Conservation (phyloP, 2,888 invertebrate genomes). For the Endotricha flammealis region DNA sequence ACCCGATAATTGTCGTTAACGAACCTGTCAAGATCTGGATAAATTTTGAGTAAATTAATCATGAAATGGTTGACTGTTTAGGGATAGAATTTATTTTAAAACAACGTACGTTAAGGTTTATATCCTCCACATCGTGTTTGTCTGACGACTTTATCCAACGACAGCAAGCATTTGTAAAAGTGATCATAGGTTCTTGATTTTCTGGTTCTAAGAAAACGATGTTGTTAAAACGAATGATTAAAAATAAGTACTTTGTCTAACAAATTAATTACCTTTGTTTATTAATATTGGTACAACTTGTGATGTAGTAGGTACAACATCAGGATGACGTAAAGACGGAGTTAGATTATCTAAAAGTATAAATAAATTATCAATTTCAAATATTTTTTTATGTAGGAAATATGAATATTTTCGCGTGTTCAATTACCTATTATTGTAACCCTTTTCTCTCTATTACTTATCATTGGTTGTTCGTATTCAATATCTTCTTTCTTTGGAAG, state of each 20-base stretch:
- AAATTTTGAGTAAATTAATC: constrained; percentile 4
- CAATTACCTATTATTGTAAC: constrained; percentile 56
- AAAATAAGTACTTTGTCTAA: too few species aligned
- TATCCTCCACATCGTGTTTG: constrained; percentile 60
- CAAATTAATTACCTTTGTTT: too few species aligned
- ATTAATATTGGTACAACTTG: too few species aligned
- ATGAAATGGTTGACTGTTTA: too few species aligned
- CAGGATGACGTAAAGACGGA: too few species aligned
- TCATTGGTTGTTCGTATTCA: constrained; percentile 52
- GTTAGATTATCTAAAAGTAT: too few species aligned
- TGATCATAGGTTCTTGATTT: constrained; percentile 39
- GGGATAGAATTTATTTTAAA: not conserved
- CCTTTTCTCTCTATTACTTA: constrained; percentile 42
- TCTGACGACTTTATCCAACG: constrained; percentile 66
- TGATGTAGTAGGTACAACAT: too few species aligned
- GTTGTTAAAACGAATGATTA: too few species aligned
- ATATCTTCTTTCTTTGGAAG: constrained; percentile 41
- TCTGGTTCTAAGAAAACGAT: too few species aligned
- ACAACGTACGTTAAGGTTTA: constrained; percentile 59
- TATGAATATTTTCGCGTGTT: too few species aligned
- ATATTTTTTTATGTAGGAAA: too few species aligned
- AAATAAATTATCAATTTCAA: too few species aligned
- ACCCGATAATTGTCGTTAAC: constrained; percentile 80
- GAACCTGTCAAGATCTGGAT: constrained; percentile 48
- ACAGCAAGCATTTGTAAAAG: constrained; percentile 63